These are phyloP conservation scores for Cydia splendana DNA, from an alignment of 1,140 invertebrate genomes.

Conservation along the genomic window DNA sequence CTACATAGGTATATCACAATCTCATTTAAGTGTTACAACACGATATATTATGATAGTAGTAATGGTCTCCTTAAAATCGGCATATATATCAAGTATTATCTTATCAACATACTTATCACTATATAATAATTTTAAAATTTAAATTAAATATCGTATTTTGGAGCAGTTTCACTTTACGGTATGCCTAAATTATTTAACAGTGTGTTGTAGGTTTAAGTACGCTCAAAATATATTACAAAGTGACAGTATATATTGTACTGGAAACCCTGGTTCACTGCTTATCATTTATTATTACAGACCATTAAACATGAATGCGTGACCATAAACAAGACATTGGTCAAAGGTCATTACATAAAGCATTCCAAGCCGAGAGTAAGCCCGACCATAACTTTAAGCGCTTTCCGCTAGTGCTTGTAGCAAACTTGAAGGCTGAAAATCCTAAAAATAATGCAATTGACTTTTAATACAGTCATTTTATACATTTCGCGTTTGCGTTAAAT, in stretches of 20 bases:
- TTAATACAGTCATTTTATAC: too few relatives aligned
- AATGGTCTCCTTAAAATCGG: too few relatives aligned
- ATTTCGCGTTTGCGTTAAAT: too few relatives aligned
- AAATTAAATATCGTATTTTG: too few relatives aligned
- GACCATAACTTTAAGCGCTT: constrained; percentile 4
- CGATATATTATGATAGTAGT: too few relatives aligned
- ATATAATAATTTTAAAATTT: too few relatives aligned
- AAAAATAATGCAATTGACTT: neutral
- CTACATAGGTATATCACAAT: too few relatives aligned
- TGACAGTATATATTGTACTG: neutral
- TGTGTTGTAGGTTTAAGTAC: neutral
- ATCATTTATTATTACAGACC: constrained; percentile 10
- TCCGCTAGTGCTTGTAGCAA: neutral
- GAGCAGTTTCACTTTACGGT: too few relatives aligned
- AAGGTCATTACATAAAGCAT: constrained; percentile 7
- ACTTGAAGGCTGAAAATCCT: neutral
- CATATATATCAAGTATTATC: too few relatives aligned
- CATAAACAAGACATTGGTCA: constrained; percentile 28
- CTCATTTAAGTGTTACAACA: too few relatives aligned
- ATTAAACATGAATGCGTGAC: neutral
- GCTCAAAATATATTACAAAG: neutral
- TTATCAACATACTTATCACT: too few relatives aligned
- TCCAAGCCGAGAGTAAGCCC: neutral
- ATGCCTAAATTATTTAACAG: too few relatives aligned
- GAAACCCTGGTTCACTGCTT: neutral